Percentiles rank a stretch among this genome's conserved stretches.
Conservation (phyloP, 2,797 vertebrate genomes). For the Galago senegalensis region DNA sequence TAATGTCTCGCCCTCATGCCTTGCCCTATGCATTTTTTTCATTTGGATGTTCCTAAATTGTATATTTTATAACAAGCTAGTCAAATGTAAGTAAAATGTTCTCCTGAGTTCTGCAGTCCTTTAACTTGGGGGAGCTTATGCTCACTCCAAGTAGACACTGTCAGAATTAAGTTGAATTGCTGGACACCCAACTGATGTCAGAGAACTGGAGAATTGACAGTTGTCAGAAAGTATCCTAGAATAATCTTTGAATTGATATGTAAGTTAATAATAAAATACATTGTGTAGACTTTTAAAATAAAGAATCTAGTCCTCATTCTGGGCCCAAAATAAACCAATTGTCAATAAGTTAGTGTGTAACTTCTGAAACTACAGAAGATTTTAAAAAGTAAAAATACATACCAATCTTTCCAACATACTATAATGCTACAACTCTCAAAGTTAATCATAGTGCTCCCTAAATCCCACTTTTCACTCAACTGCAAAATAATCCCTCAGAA, state of each 20-base stretch:
- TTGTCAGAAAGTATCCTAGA: neutral
- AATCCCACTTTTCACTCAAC: neutral
- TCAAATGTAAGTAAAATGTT: neutral
- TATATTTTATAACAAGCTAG: neutral
- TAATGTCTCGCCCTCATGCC: neutral
- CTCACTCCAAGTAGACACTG: neutral
- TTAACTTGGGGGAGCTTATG: neutral
- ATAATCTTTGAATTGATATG: neutral
- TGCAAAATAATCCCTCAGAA: neutral
- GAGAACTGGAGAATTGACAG: neutral
- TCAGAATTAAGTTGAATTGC: neutral
- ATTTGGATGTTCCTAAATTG: neutral
- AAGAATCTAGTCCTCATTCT: neutral
- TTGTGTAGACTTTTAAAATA: neutral
- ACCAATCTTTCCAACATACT: neutral
- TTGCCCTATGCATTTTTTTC: neutral
- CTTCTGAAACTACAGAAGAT: neutral
- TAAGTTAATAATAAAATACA: neutral
- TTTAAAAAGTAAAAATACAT: neutral
- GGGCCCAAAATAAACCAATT: neutral
- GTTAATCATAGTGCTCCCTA: neutral
- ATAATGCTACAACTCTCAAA: neutral
- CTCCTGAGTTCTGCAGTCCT: neutral
- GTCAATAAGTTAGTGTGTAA: neutral
- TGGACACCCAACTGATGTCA: neutral